A percentile compares a stretch with the other conserved stretches of the same genome.
Evolutionary conservation across 2,113 vertebrate species (phyloP).

Genomic region (Ochotona curzoniae): DNA sequence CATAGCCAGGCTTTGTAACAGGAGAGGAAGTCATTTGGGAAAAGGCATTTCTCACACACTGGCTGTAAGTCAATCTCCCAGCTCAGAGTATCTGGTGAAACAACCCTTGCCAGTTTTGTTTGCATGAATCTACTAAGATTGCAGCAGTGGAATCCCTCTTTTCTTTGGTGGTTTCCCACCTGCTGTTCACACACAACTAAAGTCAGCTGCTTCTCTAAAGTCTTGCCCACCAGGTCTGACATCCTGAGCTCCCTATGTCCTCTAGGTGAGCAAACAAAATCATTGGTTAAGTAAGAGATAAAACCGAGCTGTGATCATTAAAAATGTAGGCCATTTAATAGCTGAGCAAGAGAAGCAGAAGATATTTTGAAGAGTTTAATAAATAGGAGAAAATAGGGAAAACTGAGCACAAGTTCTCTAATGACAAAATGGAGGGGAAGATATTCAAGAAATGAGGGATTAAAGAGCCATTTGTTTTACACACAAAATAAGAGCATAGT

Average conservation of each 20-base stretch:
- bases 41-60: conserved; percentile 64
- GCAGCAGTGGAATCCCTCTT: conserved; percentile 59
- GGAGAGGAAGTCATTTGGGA: conserved; percentile 77
- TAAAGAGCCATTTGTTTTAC: background rate
- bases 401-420: background rate
- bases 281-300: conserved; percentile 4
- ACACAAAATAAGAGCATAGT: background rate
- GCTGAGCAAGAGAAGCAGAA: background rate
- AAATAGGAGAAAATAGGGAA: conserved; percentile 8
- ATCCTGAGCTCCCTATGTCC: background rate
- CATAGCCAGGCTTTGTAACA: conserved; percentile 63
- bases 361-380: background rate
- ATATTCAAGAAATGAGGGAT: conserved; percentile 5
- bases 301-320: background rate
- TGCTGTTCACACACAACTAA: background rate
- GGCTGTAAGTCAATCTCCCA: conserved; percentile 59
- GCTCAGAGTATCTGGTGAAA: conserved; percentile 65
- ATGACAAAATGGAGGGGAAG: background rate
- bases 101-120: conserved; percentile 25
- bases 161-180: conserved; percentile 40
- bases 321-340: conserved; percentile 35
- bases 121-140: conserved; percentile 61
- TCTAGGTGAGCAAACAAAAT: conserved; percentile 39
- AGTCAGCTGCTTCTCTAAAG: background rate
- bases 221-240: background rate